Evolutionary conservation across 2,797 vertebrate species (phyloP).

Genomic region (Sebastes diploproa): DNA sequence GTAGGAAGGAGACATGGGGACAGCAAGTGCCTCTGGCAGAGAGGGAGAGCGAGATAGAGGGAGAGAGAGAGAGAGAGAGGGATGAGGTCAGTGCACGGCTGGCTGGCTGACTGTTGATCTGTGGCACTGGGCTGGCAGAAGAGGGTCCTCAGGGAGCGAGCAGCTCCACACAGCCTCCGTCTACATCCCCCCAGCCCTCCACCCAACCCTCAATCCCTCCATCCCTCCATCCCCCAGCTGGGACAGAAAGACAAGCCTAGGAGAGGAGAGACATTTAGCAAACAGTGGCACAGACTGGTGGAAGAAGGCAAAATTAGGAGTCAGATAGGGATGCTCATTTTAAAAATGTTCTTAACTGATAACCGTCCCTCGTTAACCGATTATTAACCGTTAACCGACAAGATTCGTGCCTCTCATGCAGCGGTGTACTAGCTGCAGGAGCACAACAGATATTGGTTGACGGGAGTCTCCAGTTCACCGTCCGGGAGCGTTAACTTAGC

Average conservation of each 20-base stretch:
- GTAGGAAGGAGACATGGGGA: slow-evolving; percentile 77
- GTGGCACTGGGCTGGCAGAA: slow-evolving; percentile 79
- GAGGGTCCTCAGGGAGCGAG: slow-evolving; percentile 71
- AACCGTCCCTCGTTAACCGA: too few species aligned
- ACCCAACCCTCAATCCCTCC: slow-evolving; percentile 38
- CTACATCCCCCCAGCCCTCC: slow-evolving; percentile 45
- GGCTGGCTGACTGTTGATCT: slow-evolving; percentile 82
- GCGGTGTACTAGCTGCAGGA: too few species aligned
- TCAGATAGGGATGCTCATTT: background rate
- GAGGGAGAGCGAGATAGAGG: slow-evolving; percentile 32
- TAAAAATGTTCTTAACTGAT: too few species aligned
- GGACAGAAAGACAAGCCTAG: slow-evolving; percentile 40
- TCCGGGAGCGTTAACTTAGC: too few species aligned
- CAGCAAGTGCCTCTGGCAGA: slow-evolving; percentile 74
- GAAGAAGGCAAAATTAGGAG: slow-evolving; percentile 25
- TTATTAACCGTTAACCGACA: too few species aligned
- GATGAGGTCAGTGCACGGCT: slow-evolving; percentile 78
- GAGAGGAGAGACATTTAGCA: slow-evolving; percentile 25
- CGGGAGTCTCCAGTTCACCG: too few species aligned
- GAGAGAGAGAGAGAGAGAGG: slow-evolving; percentile 32
- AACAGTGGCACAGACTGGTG: slow-evolving; percentile 36
- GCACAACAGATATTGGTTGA: too few species aligned
- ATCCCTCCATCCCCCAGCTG: slow-evolving; percentile 59
- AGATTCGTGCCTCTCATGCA: too few species aligned
- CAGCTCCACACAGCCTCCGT: slow-evolving; percentile 57